Conservation (phyloP, 2,797 vertebrate species). For the Scyliorhinus canicula region DNA sequence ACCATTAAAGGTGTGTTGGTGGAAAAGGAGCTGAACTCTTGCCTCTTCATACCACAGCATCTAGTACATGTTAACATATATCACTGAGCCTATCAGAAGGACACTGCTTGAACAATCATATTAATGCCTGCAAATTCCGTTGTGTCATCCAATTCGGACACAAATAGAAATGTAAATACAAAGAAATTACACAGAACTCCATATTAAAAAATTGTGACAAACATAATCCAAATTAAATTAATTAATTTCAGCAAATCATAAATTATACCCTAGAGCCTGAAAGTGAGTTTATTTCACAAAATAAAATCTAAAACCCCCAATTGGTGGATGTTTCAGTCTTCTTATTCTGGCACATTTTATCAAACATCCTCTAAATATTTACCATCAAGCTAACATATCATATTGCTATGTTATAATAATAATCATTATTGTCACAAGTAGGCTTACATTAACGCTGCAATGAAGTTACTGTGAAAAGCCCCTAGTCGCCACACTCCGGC, state of each 20-base stretch:
- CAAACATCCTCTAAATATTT: neutral
- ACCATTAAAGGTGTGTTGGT: too few species aligned
- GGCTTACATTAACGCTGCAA: too few species aligned
- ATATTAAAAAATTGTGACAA: neutral
- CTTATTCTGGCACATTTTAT: neutral
- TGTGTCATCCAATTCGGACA: too few species aligned
- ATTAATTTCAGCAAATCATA: neutral
- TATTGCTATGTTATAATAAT: neutral
- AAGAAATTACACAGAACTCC: slow-evolving; percentile 6
- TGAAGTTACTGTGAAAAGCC: too few species aligned
- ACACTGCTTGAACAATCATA: neutral
- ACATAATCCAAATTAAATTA: neutral
- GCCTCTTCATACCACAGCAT: too few species aligned
- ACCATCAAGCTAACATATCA: neutral
- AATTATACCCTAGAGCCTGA: neutral
- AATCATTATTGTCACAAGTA: too few species aligned
- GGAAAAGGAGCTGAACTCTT: too few species aligned
- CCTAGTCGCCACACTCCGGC: too few species aligned
- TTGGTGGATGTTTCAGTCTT: neutral
- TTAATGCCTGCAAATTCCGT: neutral
- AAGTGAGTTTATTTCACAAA: neutral
- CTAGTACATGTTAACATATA: too few species aligned
- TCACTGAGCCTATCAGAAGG: neutral
- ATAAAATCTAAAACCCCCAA: neutral
- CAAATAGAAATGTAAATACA: neutral